Base-by-base conservation (phyloP, 1,140 invertebrate genomes). In the Globodera ellingtonae region DNA sequence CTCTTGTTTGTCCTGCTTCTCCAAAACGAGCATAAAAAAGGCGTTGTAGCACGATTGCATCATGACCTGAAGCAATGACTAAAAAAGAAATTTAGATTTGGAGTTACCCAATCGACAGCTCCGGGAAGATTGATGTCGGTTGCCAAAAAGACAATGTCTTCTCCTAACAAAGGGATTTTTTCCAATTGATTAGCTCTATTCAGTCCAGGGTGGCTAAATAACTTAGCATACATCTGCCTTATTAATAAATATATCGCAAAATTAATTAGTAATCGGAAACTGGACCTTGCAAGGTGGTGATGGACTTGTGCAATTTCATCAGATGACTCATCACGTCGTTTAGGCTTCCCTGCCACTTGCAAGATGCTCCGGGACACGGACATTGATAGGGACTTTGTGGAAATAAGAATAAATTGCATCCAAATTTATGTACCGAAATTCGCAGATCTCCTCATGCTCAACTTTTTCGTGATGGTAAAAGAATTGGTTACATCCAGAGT, bases 41-140 rank as follows among this genome's bases (percentile, higher is more conserved):
- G 98, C 95, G 76, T 95, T 95, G 90, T 98, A 99, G 91, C 97
- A 99, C 10, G 95, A 97, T 90, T 99, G 97, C 96, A 99, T 98
- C 97, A 99, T 99, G 0, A 77, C 75, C 75, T 77, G 7, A 35
- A 69, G 35, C 18, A 18, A 15, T 6, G 13, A 18, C 18, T 62
- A 10, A 62, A 62, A 62, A 62, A 62, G 56, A 15, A 72, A 72
- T 46, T n/a, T 15, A 71, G 10, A 6, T 18, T 71, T n/a, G 70
- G 7, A 56, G n/a, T 24, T 47, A 99, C 98, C 98, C 98, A 99
- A 90, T 99, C 98, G 3, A 99, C 98, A 78, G 97, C 98, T 79
- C 98, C 98, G 72, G 97, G 96, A 82, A 99, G 92, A 91, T 98
- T 99, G 74, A 99, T 99, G 91, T 99, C 98, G 65, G 98, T 99